A percentile compares a stretch with the other conserved stretches of the same genome.
Evolutionary conservation across 2,797 vertebrate species (phyloP).

Genomic region (Poecilia wingei): DNA sequence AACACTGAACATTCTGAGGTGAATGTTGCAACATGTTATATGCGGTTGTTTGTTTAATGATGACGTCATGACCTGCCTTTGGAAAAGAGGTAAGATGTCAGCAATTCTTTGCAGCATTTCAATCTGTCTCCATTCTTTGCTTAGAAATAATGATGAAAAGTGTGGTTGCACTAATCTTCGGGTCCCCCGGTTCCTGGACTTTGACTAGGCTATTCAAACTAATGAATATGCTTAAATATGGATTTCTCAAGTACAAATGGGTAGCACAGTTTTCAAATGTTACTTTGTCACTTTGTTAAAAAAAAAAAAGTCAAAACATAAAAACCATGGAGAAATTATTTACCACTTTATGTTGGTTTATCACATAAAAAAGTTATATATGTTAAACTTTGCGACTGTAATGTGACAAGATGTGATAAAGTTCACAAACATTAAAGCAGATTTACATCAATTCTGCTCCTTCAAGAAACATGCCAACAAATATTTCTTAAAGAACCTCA

Average conservation of each 20-base stretch:
- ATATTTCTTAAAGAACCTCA: background rate
- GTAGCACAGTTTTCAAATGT: background rate
- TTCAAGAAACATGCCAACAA: background rate
- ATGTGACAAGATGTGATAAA: background rate
- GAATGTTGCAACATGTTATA: slow-evolving; percentile 12
- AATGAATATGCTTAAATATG: background rate
- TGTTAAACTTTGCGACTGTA: background rate
- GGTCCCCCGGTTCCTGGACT: background rate
- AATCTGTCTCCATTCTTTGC: background rate
- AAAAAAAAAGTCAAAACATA: background rate
- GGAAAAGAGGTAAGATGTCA: background rate
- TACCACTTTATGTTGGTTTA: background rate
- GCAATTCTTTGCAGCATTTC: background rate
- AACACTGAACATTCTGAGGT: background rate
- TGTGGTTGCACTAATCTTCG: background rate
- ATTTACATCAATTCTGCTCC: background rate
- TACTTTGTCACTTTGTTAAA: background rate
- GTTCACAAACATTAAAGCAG: background rate
- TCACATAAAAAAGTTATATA: background rate
- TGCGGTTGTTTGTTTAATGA: background rate
- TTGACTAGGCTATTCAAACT: background rate
- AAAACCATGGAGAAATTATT: background rate
- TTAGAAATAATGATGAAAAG: background rate
- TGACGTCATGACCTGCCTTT: background rate
- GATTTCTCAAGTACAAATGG: background rate